Conservation (phyloP, 2,113 vertebrate species). For the Oncorhynchus gorbuscha region DNA sequence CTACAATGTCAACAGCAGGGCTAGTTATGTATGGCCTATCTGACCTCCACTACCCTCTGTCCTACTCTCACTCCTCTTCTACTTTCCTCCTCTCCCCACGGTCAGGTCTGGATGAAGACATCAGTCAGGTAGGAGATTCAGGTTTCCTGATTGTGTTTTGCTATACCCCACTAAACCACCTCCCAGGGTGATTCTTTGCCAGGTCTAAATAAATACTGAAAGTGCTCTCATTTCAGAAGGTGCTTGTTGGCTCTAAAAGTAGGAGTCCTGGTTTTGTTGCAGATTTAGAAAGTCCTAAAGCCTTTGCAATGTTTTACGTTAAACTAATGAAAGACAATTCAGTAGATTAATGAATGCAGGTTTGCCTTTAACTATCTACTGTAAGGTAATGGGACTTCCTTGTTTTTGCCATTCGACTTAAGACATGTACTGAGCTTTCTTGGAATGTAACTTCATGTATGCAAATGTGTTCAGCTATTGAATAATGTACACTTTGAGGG, state of each 20-base stretch:
- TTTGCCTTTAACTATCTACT: conserved; percentile 20
- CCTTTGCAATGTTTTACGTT: neutral
- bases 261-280: conserved; percentile 26
- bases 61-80: neutral
- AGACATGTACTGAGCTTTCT: conserved; percentile 20
- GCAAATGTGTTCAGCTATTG: conserved; percentile 35
- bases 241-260: conserved; percentile 8
- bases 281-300: conserved; percentile 13
- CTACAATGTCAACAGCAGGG: conserved; percentile 43
- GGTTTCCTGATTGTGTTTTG: conserved; percentile 10
- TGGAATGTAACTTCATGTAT: conserved; percentile 40
- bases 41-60: neutral
- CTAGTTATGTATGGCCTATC: conserved; percentile 5
- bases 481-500: conserved; percentile 53
- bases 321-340: neutral
- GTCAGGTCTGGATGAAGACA: neutral
- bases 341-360: neutral
- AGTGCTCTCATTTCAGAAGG: neutral
- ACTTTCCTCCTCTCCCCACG: neutral
- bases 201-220: neutral
- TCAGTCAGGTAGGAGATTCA: conserved; percentile 21
- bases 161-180: conserved; percentile 4
- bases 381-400: conserved; percentile 38
- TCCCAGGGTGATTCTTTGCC: neutral
- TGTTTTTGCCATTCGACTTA: conserved; percentile 4